Evolutionary conservation across 2,113 vertebrate genomes (phyloP).

Genomic region (Silurus asotus): DNA sequence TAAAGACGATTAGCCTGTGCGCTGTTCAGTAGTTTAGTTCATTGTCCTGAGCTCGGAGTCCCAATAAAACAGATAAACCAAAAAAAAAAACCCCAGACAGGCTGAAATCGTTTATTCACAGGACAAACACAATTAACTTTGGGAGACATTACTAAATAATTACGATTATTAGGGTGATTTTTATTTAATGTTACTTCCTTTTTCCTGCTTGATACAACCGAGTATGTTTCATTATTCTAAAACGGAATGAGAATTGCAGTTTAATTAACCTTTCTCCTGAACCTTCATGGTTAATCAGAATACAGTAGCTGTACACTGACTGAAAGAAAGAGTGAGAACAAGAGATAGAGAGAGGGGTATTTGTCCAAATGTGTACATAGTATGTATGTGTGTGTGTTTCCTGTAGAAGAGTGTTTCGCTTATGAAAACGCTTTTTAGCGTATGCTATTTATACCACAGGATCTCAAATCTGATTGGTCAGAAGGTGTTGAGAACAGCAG

Average conservation of each 20-base stretch:
- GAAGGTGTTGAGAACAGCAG: not conserved
- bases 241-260: conserved; percentile 52
- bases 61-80: not conserved
- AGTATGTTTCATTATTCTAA: conserved; percentile 34
- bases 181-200: conserved; percentile 44
- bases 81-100: not conserved
- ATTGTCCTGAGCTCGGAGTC: not conserved
- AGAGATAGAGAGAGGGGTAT: not conserved
- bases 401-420: not conserved
- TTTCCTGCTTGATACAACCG: conserved; percentile 1
- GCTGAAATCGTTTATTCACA: not conserved
- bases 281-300: conserved; percentile 56
- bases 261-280: conserved; percentile 66
- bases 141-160: conserved; percentile 22
- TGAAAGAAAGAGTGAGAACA: conserved; percentile 22
- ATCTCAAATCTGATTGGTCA: not conserved
- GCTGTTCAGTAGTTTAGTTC: not conserved
- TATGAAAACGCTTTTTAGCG: not conserved
- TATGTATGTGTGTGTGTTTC: not conserved
- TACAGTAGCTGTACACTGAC: conserved; percentile 52
- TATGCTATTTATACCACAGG: not conserved
- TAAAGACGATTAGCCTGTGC: not conserved
- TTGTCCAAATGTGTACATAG: conserved; percentile 20
- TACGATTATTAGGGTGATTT: conserved; percentile 43
- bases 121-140: conserved; percentile 16